Evolutionary conservation across 2,113 vertebrate genomes (phyloP).

Genomic region (Hippocampus comes): DNA sequence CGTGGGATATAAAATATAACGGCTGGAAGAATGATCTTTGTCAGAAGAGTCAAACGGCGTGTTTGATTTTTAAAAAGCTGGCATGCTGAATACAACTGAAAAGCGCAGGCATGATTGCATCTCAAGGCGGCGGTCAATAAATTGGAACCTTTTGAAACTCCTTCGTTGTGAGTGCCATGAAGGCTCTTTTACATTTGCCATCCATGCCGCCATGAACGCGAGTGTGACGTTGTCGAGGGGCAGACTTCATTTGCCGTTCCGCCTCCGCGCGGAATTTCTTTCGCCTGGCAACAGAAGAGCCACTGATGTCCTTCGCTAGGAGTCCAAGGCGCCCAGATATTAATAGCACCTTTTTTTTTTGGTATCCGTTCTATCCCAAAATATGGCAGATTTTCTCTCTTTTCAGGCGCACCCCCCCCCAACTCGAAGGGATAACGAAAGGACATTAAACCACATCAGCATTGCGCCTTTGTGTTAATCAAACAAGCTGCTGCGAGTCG

Average conservation of each 20-base stretch:
- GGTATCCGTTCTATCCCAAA: not conserved
- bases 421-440: too few species aligned
- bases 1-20: not conserved
- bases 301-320: constrained; percentile 54
- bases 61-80: not conserved
- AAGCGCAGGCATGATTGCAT: constrained; percentile 27
- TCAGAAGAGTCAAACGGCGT: too few species aligned
- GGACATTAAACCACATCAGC: not conserved
- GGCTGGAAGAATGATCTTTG: not conserved
- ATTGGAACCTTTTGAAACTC: constrained; percentile 33
- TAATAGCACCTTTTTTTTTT: constrained; percentile 1
- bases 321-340: not conserved
- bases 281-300: constrained; percentile 70
- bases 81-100: constrained; percentile 17
- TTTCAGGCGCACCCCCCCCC: not conserved
- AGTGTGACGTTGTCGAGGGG: constrained; percentile 66
- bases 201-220: constrained; percentile 48
- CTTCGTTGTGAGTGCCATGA: not conserved
- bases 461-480: not conserved
- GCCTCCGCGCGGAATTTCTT: constrained; percentile 61
- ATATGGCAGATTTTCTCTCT: not conserved
- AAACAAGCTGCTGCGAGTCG: constrained; percentile 8
- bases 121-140: constrained; percentile 13
- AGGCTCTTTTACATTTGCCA: constrained; percentile 59
- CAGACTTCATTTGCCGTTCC: constrained; percentile 62